These are phyloP conservation scores for Argyrosomus regius DNA, from an alignment of 2,797 vertebrate species.

Conservation along the genomic window DNA sequence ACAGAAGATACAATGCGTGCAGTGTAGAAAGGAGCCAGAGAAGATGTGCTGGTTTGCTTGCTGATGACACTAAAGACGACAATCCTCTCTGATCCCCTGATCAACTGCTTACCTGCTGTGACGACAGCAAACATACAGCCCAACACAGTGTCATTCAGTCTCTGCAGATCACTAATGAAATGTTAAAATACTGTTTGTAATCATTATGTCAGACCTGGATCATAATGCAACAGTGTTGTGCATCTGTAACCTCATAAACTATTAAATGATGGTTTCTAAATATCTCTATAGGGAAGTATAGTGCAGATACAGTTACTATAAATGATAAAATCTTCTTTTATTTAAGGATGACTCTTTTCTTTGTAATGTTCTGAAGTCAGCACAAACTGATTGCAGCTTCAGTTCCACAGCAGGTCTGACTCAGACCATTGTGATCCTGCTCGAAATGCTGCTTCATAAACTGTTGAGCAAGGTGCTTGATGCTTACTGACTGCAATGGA, in stretches of 20 bases:
- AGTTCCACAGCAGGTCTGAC: neutral
- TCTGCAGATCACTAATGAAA: constrained; percentile 26
- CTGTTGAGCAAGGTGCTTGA: neutral
- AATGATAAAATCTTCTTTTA: neutral
- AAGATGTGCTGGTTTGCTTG: constrained; percentile 47
- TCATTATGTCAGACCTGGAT: neutral
- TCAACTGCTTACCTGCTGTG: constrained; percentile 80
- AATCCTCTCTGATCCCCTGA: constrained; percentile 84
- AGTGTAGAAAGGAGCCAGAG: neutral
- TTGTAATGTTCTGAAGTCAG: neutral
- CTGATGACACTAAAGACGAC: constrained; percentile 62
- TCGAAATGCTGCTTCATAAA: neutral
- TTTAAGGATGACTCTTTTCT: neutral
- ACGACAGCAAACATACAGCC: constrained; percentile 76
- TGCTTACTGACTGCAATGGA: neutral
- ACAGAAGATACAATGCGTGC: neutral
- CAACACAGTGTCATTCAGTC: constrained; percentile 18
- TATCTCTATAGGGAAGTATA: no score
- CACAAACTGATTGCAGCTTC: neutral
- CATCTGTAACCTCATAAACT: neutral
- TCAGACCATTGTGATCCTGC: neutral
- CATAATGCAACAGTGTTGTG: neutral
- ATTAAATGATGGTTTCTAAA: no score
- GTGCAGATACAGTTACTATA: no score
- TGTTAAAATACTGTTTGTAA: neutral